A percentile compares a stretch with the other conserved stretches of the same genome.
phyloP scores from a whole-genome alignment of 2,113 vertebrate genomes.

The Octodon degus region DNA sequence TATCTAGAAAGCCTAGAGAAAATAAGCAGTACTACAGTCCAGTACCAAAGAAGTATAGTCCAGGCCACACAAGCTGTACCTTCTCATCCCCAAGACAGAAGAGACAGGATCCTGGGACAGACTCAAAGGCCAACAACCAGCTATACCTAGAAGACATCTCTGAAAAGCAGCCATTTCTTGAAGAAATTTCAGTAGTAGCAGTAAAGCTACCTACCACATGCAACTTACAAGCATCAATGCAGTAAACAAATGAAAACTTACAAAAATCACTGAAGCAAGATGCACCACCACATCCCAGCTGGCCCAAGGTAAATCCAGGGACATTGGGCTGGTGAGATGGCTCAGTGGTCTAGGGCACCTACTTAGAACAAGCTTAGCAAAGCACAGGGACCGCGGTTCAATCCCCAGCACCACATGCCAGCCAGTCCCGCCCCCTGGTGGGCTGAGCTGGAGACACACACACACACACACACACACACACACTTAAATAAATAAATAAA shows the following conservation, averaged over 20 bases:
- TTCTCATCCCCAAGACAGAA: not conserved
- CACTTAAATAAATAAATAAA: too few species aligned
- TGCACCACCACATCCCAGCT: not conserved
- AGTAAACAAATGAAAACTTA: not conserved
- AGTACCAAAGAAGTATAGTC: not conserved
- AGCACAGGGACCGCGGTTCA: too few species aligned
- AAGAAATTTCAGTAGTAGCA: not conserved
- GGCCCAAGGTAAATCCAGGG: not conserved
- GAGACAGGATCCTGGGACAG: not conserved
- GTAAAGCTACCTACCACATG: not conserved
- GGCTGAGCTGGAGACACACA: too few species aligned
- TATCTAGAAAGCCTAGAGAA: too few species aligned
- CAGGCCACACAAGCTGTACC: not conserved
- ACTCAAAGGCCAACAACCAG: not conserved
- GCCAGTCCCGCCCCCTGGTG: too few species aligned
- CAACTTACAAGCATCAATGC: not conserved
- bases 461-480: too few species aligned
- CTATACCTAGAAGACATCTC: not conserved
- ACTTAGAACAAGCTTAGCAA: too few species aligned
- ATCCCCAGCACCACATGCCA: too few species aligned
- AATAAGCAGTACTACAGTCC: too few species aligned
- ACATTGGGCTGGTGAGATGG: too few species aligned
- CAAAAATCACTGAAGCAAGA: not conserved
- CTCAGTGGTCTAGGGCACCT: too few species aligned
- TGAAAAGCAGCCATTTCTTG: not conserved